A percentile compares a stretch with the other conserved stretches of the same genome.
phyloP scores from a whole-genome alignment of 2,888 invertebrate species.

The Spatulosminthurus flaviceps region DNA sequence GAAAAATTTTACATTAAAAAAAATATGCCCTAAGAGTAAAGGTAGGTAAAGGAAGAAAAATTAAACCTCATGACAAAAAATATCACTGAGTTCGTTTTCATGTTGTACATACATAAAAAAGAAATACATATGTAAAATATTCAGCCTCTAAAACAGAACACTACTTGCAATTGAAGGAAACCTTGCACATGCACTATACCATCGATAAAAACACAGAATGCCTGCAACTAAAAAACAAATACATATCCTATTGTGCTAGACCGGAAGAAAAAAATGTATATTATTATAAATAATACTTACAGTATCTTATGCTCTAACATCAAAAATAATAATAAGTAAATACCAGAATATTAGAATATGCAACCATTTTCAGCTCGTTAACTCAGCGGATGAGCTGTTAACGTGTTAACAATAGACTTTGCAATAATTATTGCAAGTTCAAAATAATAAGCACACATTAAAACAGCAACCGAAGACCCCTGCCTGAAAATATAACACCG shows the following conservation, averaged over 20 bases:
- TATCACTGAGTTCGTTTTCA: not conserved
- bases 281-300: conserved; percentile 18
- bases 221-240: conserved; percentile 55
- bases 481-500: conserved; percentile 22
- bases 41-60: not conserved
- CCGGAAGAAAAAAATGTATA: conserved; percentile 28
- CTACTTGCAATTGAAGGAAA: not conserved
- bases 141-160: not conserved
- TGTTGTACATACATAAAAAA: not conserved
- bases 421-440: too few species aligned
- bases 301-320: not conserved
- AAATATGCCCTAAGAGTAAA: not conserved
- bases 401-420: too few species aligned
- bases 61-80: not conserved
- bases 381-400: too few species aligned
- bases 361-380: not conserved
- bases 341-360: too few species aligned
- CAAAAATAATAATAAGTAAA: conserved; percentile 3
- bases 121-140: not conserved
- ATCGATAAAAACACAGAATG: conserved; percentile 19
- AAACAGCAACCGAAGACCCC: conserved; percentile 36
- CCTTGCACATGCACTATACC: not conserved
- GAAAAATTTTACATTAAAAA: not conserved
- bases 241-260: conserved; percentile 64
- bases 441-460: too few species aligned